These are phyloP conservation scores for Lysandra coridon DNA, from an alignment of 2,888 invertebrate species.

Conservation along the genomic window DNA sequence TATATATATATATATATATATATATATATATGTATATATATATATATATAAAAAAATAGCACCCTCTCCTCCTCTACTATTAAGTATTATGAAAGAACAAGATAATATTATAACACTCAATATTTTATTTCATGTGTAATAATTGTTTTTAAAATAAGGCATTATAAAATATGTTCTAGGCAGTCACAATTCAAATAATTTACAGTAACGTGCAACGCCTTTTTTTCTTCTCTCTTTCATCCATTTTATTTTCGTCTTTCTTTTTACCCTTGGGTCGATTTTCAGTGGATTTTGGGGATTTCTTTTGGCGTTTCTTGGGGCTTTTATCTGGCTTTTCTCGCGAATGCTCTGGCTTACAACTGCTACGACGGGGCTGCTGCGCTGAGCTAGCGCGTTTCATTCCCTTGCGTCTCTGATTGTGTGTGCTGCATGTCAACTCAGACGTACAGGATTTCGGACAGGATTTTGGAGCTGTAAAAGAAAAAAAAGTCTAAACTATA, in stretches of 20 bases:
- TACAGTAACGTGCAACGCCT: background rate
- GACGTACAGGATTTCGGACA: slow-evolving; percentile 65
- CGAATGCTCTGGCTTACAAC: background rate
- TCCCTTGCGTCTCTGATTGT: slow-evolving; percentile 55
- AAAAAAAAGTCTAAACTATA: background rate
- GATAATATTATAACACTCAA: no score
- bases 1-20: no score
- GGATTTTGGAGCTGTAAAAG: slow-evolving; percentile 53
- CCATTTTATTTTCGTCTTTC: background rate
- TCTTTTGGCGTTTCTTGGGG: background rate
- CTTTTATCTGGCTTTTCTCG: background rate
- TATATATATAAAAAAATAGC: no score
- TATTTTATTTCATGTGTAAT: background rate
- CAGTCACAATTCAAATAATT: background rate
- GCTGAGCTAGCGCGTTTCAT: background rate
- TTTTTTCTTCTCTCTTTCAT: background rate
- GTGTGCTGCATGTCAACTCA: slow-evolving; percentile 62
- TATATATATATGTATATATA: no score
- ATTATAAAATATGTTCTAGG: background rate
- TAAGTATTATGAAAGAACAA: no score
- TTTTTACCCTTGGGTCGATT: background rate
- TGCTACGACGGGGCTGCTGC: background rate
- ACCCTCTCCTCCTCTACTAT: no score
- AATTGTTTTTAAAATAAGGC: background rate
- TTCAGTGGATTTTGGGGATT: background rate